A percentile compares a stretch with the other conserved stretches of the same genome.
Evolutionary conservation across 2,797 vertebrate genomes (phyloP).

Genomic region (Muscicapa striata): DNA sequence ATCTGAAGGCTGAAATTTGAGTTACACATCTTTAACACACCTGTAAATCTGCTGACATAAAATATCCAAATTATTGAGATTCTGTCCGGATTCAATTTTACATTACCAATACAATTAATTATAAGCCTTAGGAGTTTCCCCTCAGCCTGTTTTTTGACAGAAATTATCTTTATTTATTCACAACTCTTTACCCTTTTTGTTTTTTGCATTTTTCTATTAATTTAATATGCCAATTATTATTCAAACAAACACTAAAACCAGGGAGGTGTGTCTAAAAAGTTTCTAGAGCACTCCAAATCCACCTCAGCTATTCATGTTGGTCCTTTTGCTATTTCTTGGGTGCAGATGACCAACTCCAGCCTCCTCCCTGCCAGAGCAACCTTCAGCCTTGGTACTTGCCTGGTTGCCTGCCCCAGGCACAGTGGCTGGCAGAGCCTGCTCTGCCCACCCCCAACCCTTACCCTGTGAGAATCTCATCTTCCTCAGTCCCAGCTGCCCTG

Average conservation of each 20-base stretch:
- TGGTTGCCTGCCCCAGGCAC: neutral
- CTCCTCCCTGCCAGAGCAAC: neutral
- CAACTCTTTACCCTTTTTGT: neutral
- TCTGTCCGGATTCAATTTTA: neutral
- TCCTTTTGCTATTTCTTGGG: neutral
- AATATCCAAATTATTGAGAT: neutral
- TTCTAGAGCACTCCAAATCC: neutral
- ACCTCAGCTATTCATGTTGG: neutral
- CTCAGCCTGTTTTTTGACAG: neutral
- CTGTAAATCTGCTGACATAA: neutral
- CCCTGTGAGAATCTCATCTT: neutral
- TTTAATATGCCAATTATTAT: neutral
- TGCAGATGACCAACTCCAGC: neutral
- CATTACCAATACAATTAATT: neutral
- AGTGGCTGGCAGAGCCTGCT: neutral
- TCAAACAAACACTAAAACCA: neutral
- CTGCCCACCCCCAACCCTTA: neutral
- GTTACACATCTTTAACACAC: neutral
- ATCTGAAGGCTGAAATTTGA: neutral
- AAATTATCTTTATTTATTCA: neutral
- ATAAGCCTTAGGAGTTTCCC: neutral
- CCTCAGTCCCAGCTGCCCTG: fast-evolving
- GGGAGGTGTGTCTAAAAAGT: neutral
- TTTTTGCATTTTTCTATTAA: neutral
- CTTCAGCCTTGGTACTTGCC: neutral